These are phyloP conservation scores for Labrus mixtus DNA, from an alignment of 2,113 vertebrate genomes.

Conservation along the genomic window DNA sequence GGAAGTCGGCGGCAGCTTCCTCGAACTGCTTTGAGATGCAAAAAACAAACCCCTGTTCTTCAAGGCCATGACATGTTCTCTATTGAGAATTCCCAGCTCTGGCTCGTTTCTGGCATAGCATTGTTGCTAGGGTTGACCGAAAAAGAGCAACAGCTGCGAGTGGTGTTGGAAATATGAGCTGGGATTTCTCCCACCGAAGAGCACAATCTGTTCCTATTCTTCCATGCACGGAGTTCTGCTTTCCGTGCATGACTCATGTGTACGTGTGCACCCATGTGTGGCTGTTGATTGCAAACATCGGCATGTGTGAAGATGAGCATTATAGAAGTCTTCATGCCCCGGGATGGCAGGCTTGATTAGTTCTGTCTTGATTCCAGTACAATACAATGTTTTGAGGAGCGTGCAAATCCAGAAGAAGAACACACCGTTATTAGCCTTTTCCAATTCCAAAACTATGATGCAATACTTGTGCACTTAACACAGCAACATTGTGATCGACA, in stretches of 20 bases:
- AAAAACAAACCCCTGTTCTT: not conserved
- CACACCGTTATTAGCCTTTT: not conserved
- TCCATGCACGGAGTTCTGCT: conserved; percentile 35
- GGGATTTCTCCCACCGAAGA: conserved; percentile 19
- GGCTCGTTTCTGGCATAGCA: conserved; percentile 4
- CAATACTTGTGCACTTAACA: conserved; percentile 17
- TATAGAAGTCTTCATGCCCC: not conserved
- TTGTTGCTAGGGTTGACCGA: not conserved
- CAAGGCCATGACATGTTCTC: not conserved
- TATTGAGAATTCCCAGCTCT: conserved; percentile 11
- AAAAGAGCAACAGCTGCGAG: conserved; percentile 45
- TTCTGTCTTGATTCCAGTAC: conserved; percentile 10
- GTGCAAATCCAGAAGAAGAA: conserved; percentile 6
- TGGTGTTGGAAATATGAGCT: conserved; percentile 31
- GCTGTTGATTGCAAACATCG: conserved; percentile 1
- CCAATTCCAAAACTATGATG: conserved; percentile 32
- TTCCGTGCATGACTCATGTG: conserved; percentile 19
- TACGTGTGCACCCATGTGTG: not conserved
- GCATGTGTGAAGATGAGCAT: not conserved
- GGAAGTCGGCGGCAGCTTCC: not conserved
- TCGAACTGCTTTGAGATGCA: not conserved
- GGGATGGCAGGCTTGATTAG: not conserved
- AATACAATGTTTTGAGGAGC: not conserved
- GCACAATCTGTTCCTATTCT: conserved; percentile 47
- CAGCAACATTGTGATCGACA: conserved; percentile 22